These are phyloP conservation scores for Channallabes apus DNA, from an alignment of 2,797 vertebrate species.

Conservation along the genomic window DNA sequence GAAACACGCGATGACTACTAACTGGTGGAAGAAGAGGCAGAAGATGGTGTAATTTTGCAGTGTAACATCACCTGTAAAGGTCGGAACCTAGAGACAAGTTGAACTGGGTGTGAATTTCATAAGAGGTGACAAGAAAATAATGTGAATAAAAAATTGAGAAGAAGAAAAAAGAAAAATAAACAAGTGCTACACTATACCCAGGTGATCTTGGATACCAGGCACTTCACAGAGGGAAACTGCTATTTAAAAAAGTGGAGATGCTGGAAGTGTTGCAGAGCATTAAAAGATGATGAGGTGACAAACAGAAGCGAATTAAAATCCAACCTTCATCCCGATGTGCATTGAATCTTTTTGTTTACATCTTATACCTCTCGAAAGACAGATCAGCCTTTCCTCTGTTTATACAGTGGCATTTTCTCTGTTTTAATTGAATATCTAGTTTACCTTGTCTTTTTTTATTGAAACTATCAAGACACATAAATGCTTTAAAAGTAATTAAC, in stretches of 20 bases:
- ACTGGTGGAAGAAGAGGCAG: background rate
- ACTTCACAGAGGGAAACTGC: background rate
- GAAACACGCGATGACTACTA: background rate
- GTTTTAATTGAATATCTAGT: background rate
- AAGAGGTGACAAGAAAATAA: slow-evolving; percentile 4
- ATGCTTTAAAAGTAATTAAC: background rate
- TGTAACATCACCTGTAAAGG: background rate
- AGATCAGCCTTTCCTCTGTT: background rate
- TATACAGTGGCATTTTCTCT: background rate
- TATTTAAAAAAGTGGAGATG: background rate
- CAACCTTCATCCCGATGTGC: background rate
- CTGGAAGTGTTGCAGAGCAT: background rate
- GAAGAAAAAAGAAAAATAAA: background rate
- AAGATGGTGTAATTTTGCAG: background rate
- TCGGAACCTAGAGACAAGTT: background rate
- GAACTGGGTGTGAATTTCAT: background rate
- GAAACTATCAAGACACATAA: background rate
- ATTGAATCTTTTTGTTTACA: background rate
- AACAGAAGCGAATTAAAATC: background rate
- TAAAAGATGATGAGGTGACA: background rate
- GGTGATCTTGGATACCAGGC: background rate
- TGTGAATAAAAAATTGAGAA: background rate
- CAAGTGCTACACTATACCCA: background rate
- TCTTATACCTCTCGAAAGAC: background rate
- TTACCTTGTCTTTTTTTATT: background rate